phyloP scores from a whole-genome alignment of 2,797 vertebrate species.

The Lycodopsis pacificus region DNA sequence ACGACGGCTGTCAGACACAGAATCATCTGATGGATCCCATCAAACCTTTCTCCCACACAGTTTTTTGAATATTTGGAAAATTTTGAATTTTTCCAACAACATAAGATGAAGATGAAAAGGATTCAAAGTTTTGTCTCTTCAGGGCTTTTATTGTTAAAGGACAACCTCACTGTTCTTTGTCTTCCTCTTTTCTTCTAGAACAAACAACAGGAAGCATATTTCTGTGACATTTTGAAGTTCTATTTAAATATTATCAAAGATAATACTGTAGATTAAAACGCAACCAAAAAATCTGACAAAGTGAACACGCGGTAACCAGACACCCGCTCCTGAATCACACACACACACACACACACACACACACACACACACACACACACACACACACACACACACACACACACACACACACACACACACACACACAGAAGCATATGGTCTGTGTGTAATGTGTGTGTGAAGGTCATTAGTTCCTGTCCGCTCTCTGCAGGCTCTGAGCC shows the following conservation, averaged over 20 bases:
- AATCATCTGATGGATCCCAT: neutral
- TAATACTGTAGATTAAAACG: neutral
- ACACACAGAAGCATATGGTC: conserved; percentile 61
- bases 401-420: conserved; percentile 25
- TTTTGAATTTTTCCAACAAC: neutral
- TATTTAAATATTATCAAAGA: too few relatives aligned
- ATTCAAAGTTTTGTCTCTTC: neutral
- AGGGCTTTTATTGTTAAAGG: neutral
- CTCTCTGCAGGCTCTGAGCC: conserved; percentile 56
- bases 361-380: conserved; percentile 9
- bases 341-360: neutral
- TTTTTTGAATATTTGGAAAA: neutral
- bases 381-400: conserved; percentile 12
- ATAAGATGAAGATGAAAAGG: neutral
- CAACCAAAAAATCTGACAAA: neutral
- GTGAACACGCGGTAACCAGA: neutral
- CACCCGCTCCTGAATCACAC: conserved; percentile 8
- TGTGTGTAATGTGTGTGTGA: conserved; percentile 58
- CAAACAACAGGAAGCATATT: neutral
- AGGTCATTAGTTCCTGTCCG: conserved; percentile 74
- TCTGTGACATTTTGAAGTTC: neutral
- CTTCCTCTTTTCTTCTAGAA: neutral
- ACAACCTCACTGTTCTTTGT: neutral
- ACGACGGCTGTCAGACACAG: too few relatives aligned
- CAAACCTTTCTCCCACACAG: neutral